These are phyloP conservation scores for Pachycephala philippinensis DNA, from an alignment of 2,113 vertebrate species.

Conservation along the genomic window DNA sequence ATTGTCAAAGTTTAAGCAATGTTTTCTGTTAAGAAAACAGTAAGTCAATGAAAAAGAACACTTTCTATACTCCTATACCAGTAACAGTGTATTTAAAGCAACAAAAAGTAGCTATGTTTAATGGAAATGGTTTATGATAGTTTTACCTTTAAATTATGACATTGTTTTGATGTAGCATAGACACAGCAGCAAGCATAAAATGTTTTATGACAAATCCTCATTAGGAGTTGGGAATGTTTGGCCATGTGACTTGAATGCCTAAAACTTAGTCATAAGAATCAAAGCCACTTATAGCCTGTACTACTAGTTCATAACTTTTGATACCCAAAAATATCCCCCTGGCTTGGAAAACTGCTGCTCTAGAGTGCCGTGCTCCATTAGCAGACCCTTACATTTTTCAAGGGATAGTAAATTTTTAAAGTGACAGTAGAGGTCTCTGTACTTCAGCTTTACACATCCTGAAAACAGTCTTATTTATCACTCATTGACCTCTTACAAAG, in stretches of 20 bases:
- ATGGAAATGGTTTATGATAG: neutral
- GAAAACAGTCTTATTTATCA: neutral
- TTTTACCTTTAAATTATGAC: neutral
- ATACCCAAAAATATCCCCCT: neutral
- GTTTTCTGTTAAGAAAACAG: neutral
- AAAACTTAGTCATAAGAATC: neutral
- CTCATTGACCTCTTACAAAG: neutral
- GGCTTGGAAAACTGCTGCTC: neutral
- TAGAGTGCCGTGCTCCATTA: rapidly evolving
- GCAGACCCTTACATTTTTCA: neutral
- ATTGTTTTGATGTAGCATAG: neutral
- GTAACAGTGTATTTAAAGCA: neutral
- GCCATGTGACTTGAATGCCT: neutral
- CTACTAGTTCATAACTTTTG: neutral
- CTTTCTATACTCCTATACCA: neutral
- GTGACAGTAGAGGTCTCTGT: neutral
- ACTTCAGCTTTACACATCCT: neutral
- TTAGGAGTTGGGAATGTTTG: neutral
- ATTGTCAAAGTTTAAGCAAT: neutral
- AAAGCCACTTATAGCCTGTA: neutral
- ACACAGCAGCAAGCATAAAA: neutral
- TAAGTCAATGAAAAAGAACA: neutral
- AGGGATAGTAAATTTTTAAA: neutral
- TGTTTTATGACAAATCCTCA: conserved; percentile 6
- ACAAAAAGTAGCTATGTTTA: neutral